Evolutionary conservation across 2,797 vertebrate species (phyloP), one percentile per base, ranked within the genome.

Genomic region (Propithecus perrieri): DNA sequence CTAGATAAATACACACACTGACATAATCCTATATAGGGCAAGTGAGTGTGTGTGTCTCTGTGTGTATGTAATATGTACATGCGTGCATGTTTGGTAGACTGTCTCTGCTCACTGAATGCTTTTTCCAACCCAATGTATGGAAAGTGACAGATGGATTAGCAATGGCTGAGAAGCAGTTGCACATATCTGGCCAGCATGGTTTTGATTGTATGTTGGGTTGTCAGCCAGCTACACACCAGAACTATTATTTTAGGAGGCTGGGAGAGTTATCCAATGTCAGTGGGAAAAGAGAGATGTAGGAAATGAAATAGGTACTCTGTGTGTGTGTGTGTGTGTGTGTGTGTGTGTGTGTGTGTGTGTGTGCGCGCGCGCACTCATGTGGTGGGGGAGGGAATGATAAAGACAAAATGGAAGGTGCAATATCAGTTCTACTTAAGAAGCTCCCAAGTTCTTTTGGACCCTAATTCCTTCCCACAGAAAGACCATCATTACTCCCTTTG

Each of bases 121-220:
- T 95, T 94, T 97, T 91, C 84, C 78, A 95, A 3, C 43, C 72
- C 80, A 89, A 18, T 72, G 85, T 95, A 84, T 28, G 0, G 93
- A 91, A 95, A 89, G 69, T 95, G 96, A 97, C 97, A 98, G 97
- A 97, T 97, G 97, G 98, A 80, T 76, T 85, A 74, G 92, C 92
- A 95, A 86, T 95, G 93, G 48, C 96, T 48, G 97, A 97, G 96
- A 97, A 96, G 92, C 95, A 94, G 95, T 95, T 95, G 59, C 87
- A 96, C 85, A 55, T 96, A 96, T 95, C 95, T 94, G 96, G 96
- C 97, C 97, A 97, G 97, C 97, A 94, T 97, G 97, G 94, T 96
- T 98, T 98, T 98, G 95, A 97, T 97, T 95, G 96, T 91, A 43
- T 65, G 59, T 92, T 95, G 95, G 92, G 71, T 96, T 0, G 7